These are phyloP conservation scores for Esperia sulphurella DNA, from an alignment of 2,888 invertebrate species.

Conservation along the genomic window DNA sequence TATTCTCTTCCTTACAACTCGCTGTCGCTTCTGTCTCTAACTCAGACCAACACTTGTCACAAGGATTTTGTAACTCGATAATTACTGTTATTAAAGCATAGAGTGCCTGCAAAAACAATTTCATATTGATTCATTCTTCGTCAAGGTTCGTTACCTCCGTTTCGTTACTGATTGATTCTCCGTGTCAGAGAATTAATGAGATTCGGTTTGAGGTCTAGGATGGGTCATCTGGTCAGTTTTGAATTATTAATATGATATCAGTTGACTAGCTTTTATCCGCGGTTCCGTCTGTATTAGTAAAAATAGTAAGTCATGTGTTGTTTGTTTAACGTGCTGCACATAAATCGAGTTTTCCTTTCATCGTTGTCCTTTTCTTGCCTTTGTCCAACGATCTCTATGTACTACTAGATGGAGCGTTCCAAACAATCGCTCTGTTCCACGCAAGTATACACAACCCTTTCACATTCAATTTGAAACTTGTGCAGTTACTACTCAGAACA, in stretches of 20 bases:
- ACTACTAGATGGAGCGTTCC: too few species aligned
- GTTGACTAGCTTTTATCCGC: neutral
- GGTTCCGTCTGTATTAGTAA: too few species aligned
- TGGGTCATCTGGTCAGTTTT: neutral
- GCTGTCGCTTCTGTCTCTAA: neutral
- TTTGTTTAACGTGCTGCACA: too few species aligned
- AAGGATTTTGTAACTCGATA: conserved; percentile 18
- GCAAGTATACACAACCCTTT: too few species aligned
- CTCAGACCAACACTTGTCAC: neutral
- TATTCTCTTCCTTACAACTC: neutral
- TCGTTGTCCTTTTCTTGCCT: too few species aligned
- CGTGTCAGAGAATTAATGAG: conserved; percentile 4
- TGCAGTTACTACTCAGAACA: too few species aligned
- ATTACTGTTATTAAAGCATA: conserved; percentile 20
- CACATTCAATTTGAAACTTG: too few species aligned
- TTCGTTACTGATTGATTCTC: conserved; percentile 9
- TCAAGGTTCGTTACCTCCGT: conserved; percentile 4
- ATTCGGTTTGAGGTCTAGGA: neutral
- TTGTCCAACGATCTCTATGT: too few species aligned
- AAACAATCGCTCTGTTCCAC: too few species aligned
- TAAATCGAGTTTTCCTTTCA: too few species aligned
- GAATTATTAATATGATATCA: neutral
- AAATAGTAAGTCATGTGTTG: too few species aligned
- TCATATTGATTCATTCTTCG: conserved; percentile 6
- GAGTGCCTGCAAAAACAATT: conserved; percentile 7